Percentiles rank a stretch among this genome's conserved stretches.
phyloP scores from a whole-genome alignment of 2,888 invertebrate species.

The Yponomeuta cagnagella region DNA sequence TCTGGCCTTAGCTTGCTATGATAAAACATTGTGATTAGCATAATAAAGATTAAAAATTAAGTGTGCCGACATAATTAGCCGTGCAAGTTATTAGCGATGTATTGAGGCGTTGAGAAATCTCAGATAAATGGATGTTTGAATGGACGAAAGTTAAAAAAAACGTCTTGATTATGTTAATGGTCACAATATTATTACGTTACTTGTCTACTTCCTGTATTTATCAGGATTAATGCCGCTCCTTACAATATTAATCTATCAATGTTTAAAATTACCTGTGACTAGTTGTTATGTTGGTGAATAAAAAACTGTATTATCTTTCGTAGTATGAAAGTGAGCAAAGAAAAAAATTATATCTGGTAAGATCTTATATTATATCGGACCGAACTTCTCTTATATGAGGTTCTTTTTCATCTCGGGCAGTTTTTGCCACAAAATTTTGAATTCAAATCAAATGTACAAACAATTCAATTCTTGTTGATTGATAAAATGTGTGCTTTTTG shows the following conservation, averaged over 20 bases:
- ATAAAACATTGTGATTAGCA: not conserved
- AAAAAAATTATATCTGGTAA: no score
- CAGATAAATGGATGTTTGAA: not conserved
- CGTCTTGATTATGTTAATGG: not conserved
- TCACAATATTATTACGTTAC: constrained; percentile 1
- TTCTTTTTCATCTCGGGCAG: no score
- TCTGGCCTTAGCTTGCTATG: no score
- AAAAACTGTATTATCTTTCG: not conserved
- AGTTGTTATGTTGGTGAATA: not conserved
- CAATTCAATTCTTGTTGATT: no score
- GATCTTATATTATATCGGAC: no score
- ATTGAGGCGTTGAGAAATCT: constrained; percentile 2
- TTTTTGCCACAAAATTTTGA: no score
- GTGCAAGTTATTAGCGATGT: not conserved
- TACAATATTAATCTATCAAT: not conserved
- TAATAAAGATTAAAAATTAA: not conserved
- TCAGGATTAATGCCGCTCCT: not conserved
- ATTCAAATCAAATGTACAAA: no score
- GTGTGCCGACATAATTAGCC: not conserved
- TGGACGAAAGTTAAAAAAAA: constrained; percentile 9
- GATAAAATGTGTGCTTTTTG: no score
- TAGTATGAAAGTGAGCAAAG: no score
- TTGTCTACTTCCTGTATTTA: not conserved
- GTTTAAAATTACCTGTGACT: not conserved
- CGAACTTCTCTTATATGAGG: no score